Base-by-base conservation (phyloP, 2,797 vertebrate genomes). In the Apogon hyalosoma region DNA sequence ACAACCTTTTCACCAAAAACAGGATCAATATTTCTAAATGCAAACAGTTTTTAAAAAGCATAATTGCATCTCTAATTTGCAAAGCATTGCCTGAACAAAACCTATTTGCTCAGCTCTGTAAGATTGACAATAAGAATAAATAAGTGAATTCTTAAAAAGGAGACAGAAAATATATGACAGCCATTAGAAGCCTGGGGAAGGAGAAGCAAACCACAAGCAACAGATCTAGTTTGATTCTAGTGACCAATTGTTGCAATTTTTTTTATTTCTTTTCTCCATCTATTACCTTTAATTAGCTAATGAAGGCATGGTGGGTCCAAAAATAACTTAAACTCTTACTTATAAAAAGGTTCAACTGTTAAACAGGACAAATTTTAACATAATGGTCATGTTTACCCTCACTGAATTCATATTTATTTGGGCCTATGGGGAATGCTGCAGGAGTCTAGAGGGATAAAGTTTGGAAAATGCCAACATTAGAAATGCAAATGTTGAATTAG, bases 401-500 rank as follows among this genome's bases (percentile, higher is more conserved):
- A 69, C 45, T 65, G 36, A 43, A 68, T 66, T 63, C 73, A 73
- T 43, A 65, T 74, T 79, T 63, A 66, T 82, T 69, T 64, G 52
- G 53, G 73, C 54, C 71, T 63, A 19, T 9, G 19, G 69, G 61
- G 69, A 85, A 72, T 41, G 63, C 61, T 11, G 5, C 12, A 19
- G 60, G 65, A 73, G 79, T 82, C 85, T 2, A 52, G 82, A 67
- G 86, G 78, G 55, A 66, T 58, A 15, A 69, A 60, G 75, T 88
- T 89, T 81, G 74, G 75, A 80, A 88, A 86, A 90, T 83, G 88
- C 73, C 86, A 87, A 82, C 76, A 91, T 88, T 87, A 88, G 79
- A 88, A 90, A 92, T 90, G 86, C 88, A 89, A 92, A 92, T 90
- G 85, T 90, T 88, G 79, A 89, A 90, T 92, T 84, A 84, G 77